Evolutionary conservation across 2,888 invertebrate species (phyloP), one percentile per base, ranked within the genome.

Genomic region (Microchrysa polita): DNA sequence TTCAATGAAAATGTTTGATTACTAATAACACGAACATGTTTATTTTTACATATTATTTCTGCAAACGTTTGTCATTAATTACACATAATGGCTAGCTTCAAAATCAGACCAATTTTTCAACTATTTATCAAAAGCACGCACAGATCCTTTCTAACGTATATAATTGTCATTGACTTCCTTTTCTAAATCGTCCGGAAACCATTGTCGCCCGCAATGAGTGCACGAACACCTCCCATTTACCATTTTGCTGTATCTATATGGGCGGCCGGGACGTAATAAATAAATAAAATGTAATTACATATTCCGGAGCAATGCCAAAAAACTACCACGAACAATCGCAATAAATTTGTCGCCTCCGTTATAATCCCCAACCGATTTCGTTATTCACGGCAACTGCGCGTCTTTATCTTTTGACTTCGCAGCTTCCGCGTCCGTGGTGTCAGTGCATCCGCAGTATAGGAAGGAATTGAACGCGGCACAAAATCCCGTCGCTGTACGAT

Each of bases 281-380:
- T 75, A 75, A 74, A 75, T 75, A 75, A 75, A n/a, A 73, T 55
- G 65, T 73, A 74, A 76, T 76, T 74, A 73, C 69, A 74, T 57
- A 76, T 69, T 74, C 69, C 40, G 55, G 59, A 71, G 60, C 73
- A 65, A 71, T 73, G 76, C 76, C 76, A 76, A 76, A 76, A 76
- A 76, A 76, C 76, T 76, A 74, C 75, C 73, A 76, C 73, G 74
- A 71, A 76, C 71, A 74, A 74, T 72, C 69, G 75, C 75, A 69
- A 76, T 76, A 76, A 76, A 76, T 76, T 74, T 76, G 73, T 75
- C 67, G 61, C 67, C 57, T 40, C n/a, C n/a, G 27, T 40, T 61
- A 60, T 63, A 72, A 72, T 72, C 72, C 27, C 72, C 42, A 40
- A 44, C 72, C 69, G 42, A 69, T 57, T 65, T 22, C 20, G 69